Evolutionary conservation across 1,140 invertebrate species (phyloP), one percentile per base, ranked within the genome.

Genomic region (Macrocentrus cingulum): DNA sequence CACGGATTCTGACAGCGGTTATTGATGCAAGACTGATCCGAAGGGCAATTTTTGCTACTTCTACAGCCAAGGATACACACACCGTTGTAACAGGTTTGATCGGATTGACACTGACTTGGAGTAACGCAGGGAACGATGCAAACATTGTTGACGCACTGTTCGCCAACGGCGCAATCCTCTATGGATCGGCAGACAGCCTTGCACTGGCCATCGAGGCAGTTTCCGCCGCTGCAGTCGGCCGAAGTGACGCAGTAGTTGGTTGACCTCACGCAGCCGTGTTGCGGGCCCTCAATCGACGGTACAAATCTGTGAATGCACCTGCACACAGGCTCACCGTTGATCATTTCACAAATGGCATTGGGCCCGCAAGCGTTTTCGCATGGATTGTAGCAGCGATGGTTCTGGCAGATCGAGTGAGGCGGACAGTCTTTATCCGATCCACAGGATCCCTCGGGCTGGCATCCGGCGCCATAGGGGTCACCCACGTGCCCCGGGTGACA

Each of bases 1-100:
- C 92, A 96, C 15, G 92, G 91, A 81, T 95, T 87, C 70, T 86
- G 80, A 73, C 93, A 95, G 75, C 89, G 89, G 66, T 89, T 91
- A 48, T 90, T 88, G 15, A 94, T 83, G 68, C 93, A 95, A 1
- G 91, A 87, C 69, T 93, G 83, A 48, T 86, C 82, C 13, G 77
- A 80, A 4, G 83, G 80, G 70, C 94, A 96, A 63, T 94, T 89
- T 67, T 86, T 85, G 68, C 92, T 91, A 59, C 83, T 86, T 69
- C 91, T 83, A 69, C 93, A 95, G 19, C 92, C 93, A 29, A 93
- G 75, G 2, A 88, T 80, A 65, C 92, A 95, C 45, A 88, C 82
- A 8, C 89, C 90, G 50, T 83, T 84, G 1, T 88, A 76, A 70
- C 93, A 95, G n/a, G 91, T 91, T 77, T 94, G 85, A 52, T 87